Evolutionary conservation across 53 echinoderm and acorn worm genomes (phyloP).

Genomic region (Paracentrotus lividus): DNA sequence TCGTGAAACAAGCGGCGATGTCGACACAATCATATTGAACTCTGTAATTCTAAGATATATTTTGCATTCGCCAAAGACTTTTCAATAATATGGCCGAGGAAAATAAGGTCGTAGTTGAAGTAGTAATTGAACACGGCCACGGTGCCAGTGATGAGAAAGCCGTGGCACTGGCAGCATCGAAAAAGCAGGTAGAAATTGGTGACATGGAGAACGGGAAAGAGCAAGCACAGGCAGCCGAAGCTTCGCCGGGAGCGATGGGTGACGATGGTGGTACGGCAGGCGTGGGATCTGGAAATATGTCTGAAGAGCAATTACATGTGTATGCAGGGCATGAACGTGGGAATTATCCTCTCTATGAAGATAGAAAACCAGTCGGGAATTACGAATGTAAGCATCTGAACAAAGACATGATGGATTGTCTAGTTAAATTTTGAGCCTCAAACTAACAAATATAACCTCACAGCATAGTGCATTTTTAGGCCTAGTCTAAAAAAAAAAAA

Average conservation of each 20-base stretch:
- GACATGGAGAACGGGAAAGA: neutral
- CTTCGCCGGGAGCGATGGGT: neutral
- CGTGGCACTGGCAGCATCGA: neutral
- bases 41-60: neutral
- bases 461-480: too few species aligned
- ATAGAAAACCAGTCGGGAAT: slow-evolving; percentile 63
- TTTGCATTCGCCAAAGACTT: neutral
- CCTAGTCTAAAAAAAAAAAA: too few species aligned
- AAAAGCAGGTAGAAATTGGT: neutral
- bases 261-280: neutral
- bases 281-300: neutral
- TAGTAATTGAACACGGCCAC: slow-evolving; percentile 7
- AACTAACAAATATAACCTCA: too few species aligned
- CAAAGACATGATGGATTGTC: neutral
- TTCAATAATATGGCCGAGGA: neutral
- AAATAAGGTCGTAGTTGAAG: slow-evolving; percentile 18
- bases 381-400: slow-evolving; percentile 71
- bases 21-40: too few species aligned
- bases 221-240: neutral
- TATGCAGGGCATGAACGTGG: slow-evolving; percentile 52
- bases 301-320: slow-evolving; percentile 44
- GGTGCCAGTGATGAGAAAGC: neutral
- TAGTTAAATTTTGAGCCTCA: neutral
- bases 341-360: slow-evolving; percentile 66
- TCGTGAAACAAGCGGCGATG: too few species aligned